Evolutionary conservation across 1,140 invertebrate genomes (phyloP).

Genomic region (Drosophila littoralis): DNA sequence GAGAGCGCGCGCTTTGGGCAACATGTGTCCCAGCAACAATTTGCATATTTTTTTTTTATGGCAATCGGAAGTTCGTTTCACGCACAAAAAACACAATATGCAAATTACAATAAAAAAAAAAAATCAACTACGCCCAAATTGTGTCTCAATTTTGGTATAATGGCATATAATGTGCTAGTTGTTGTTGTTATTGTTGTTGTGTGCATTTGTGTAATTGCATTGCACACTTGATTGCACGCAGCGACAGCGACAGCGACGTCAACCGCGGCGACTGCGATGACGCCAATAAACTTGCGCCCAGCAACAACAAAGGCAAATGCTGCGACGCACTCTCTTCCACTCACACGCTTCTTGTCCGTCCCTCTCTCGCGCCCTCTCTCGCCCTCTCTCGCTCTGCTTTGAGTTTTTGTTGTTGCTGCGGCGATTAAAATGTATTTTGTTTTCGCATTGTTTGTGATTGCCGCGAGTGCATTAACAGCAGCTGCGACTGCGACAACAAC

Average conservation of each 20-base stretch:
- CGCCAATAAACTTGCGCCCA: constrained; percentile 62
- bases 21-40: constrained; percentile 56
- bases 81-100: constrained; percentile 53
- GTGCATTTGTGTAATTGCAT: constrained; percentile 77
- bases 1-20: constrained; percentile 13
- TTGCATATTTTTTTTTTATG: constrained; percentile 31
- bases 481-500: constrained; percentile 6
- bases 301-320: constrained; percentile 40
- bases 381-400: not conserved
- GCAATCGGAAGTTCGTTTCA: constrained; percentile 65
- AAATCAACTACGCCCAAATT: not conserved
- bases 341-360: too few relatives aligned
- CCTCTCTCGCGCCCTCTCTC: constrained; percentile 11
- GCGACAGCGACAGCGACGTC: constrained; percentile 16
- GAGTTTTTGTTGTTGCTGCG: constrained; percentile 4
- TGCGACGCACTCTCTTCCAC: not conserved
- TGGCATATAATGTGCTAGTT: constrained; percentile 49
- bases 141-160: constrained; percentile 37
- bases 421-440: constrained; percentile 41
- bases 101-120: constrained; percentile 48
- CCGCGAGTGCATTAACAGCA: constrained; percentile 44
- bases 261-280: constrained; percentile 31
- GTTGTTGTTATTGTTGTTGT: constrained; percentile 43
- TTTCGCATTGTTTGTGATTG: constrained; percentile 41
- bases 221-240: constrained; percentile 77